phyloP scores from a whole-genome alignment of 2,797 vertebrate species.

The Liasis olivaceus region DNA sequence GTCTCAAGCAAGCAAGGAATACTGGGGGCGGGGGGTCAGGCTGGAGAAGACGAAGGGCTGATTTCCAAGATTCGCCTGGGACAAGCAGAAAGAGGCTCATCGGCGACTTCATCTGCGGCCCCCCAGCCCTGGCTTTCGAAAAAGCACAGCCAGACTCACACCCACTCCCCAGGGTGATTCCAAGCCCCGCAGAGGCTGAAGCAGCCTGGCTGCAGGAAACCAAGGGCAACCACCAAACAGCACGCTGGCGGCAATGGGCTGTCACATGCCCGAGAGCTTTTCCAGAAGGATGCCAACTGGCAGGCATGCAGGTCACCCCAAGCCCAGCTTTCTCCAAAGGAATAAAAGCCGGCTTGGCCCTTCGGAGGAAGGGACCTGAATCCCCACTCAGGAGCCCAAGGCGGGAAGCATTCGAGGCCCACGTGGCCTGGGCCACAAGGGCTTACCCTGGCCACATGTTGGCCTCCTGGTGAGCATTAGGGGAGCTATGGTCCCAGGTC shows the following conservation, averaged over 20 bases:
- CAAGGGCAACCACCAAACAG: neutral
- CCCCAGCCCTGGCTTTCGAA: neutral
- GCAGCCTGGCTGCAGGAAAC: neutral
- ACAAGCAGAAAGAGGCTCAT: neutral
- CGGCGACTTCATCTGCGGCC: neutral
- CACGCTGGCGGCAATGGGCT: neutral
- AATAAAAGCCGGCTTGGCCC: accelerated
- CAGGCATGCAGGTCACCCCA: neutral
- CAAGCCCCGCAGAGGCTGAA: neutral
- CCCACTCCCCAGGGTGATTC: too few species aligned
- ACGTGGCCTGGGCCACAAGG: neutral
- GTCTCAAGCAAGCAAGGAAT: neutral
- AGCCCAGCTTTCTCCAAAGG: neutral
- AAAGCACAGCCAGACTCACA: neutral
- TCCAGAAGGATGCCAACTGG: neutral
- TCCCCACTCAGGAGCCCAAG: neutral
- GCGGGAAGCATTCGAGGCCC: too few species aligned
- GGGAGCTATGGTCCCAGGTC: neutral
- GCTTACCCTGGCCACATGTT: neutral
- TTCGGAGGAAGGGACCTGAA: neutral
- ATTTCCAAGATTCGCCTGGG: neutral
- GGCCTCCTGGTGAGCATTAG: neutral
- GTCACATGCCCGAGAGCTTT: neutral
- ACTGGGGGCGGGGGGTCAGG: neutral
- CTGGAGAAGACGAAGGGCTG: neutral